A percentile compares a stretch with the other conserved stretches of the same genome.
These are phyloP conservation scores for Strongylocentrotus purpuratus DNA, from an alignment of 35 echinoderm and acorn worm genomes.

Conservation along the genomic window DNA sequence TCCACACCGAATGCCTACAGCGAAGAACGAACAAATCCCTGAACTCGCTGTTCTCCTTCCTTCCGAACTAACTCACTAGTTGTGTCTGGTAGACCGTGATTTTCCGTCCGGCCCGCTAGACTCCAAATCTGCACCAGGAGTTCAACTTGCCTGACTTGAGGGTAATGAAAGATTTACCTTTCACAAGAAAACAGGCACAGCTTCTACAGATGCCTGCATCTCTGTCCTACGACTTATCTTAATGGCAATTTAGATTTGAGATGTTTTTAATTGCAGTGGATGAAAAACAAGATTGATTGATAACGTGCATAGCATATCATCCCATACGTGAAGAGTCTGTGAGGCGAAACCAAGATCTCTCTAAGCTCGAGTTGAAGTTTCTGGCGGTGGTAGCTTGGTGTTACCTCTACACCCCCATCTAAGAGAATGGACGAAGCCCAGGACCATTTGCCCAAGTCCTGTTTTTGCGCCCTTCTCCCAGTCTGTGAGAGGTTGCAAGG, in stretches of 20 bases:
- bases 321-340: background rate
- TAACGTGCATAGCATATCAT: background rate
- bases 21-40: conserved; percentile 5
- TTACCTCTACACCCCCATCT: background rate
- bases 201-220: background rate
- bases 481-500: conserved; percentile 40
- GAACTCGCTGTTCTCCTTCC: background rate
- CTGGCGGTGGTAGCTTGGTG: background rate
- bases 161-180: background rate
- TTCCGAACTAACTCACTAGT: background rate
- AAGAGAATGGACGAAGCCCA: background rate
- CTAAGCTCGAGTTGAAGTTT: background rate
- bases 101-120: background rate
- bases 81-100: background rate
- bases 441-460: background rate
- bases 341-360: background rate
- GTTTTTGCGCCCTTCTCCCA: conserved; percentile 9
- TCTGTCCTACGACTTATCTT: background rate
- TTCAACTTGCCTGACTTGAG: background rate
- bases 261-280: background rate
- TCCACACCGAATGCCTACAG: conserved; percentile 28
- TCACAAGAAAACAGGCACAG: background rate
- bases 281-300: conserved; percentile 5
- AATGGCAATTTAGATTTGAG: background rate
- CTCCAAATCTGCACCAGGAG: background rate